phyloP scores from a whole-genome alignment of 1,140 invertebrate genomes.

The Araneus ventricosus region DNA sequence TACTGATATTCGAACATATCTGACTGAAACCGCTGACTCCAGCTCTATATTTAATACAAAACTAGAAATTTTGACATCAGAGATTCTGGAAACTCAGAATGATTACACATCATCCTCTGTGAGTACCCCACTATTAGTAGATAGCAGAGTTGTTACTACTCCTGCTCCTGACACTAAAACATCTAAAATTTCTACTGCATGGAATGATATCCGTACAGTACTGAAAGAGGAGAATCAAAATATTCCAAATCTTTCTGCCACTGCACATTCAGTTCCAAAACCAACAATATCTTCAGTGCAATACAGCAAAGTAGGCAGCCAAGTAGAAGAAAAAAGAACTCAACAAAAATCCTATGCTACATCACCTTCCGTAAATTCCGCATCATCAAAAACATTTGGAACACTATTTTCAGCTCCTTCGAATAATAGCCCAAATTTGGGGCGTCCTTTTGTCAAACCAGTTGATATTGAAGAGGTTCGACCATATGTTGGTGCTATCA shows the following conservation, averaged over 20 bases:
- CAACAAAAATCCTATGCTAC: neutral
- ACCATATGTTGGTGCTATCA: conserved; percentile 69
- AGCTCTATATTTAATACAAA: neutral
- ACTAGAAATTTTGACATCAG: neutral
- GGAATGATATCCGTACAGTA: neutral
- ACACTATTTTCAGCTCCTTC: neutral
- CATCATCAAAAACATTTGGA: conserved; percentile 2
- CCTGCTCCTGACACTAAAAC: neutral
- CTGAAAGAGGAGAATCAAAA: neutral
- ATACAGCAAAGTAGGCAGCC: neutral
- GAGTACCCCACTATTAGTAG: neutral
- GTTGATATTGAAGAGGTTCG: conserved; percentile 75
- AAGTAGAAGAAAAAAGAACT: conserved; percentile 1
- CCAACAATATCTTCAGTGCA: neutral
- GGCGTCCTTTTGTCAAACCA: conserved; percentile 70
- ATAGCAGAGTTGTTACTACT: neutral
- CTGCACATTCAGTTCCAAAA: neutral
- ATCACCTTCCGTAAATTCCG: neutral
- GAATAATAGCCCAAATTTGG: conserved; percentile 2
- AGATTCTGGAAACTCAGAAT: neutral
- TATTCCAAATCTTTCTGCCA: neutral
- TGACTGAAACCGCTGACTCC: neutral
- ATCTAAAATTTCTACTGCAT: neutral
- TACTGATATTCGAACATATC: neutral
- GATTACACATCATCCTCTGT: neutral